A percentile compares a stretch with the other conserved stretches of the same genome.
Evolutionary conservation across 1,140 invertebrate genomes (phyloP).

Genomic region (Drosophila cardini): DNA sequence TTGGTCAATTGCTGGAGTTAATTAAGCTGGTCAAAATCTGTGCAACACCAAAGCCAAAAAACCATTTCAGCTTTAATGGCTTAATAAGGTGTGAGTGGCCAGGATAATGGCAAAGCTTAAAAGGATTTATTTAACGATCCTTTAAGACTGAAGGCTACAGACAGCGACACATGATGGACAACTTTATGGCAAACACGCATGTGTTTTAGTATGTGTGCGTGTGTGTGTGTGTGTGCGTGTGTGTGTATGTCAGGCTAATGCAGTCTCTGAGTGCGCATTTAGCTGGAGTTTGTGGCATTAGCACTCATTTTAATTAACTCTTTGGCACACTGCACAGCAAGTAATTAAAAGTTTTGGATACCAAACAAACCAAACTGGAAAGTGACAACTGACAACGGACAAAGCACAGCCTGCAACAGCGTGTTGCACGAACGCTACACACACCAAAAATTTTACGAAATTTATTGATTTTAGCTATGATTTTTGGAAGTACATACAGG

Average conservation of each 20-base stretch:
- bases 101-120: slow-evolving; percentile 24
- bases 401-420: neutral
- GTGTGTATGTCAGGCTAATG: slow-evolving; percentile 13
- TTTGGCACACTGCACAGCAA: slow-evolving; percentile 18
- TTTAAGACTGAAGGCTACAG: slow-evolving; percentile 2
- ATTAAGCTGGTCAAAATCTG: slow-evolving; percentile 29
- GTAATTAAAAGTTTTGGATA: slow-evolving; percentile 36
- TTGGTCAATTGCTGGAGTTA: slow-evolving; percentile 40
- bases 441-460: too few relatives aligned
- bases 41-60: neutral
- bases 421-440: neutral
- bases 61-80: slow-evolving; percentile 10
- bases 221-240: neutral
- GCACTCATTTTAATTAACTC: slow-evolving; percentile 32
- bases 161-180: slow-evolving; percentile 21
- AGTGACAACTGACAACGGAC: slow-evolving; percentile 3
- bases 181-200: slow-evolving; percentile 2
- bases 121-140: slow-evolving; percentile 18
- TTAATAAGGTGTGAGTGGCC: slow-evolving; percentile 38
- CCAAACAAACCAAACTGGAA: neutral
- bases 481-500: too few relatives aligned
- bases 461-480: too few relatives aligned
- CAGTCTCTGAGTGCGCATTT: neutral
- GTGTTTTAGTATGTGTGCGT: neutral
- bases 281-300: neutral